phyloP scores from a whole-genome alignment of 2,113 vertebrate genomes.

The Urocitellus parryii region DNA sequence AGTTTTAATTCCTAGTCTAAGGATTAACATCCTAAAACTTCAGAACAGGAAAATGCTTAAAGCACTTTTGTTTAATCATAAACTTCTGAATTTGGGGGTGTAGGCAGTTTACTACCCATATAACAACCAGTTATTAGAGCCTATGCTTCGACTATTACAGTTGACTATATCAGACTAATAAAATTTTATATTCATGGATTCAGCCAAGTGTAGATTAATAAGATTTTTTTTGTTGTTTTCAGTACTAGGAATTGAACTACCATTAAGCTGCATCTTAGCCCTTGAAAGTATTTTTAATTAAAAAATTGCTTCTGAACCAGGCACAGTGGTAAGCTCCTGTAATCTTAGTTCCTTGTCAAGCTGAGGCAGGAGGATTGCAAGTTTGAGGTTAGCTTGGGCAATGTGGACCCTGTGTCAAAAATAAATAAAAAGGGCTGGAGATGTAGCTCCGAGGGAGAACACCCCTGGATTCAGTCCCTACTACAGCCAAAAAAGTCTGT shows the following conservation, averaged over 20 bases:
- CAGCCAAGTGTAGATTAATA: not conserved
- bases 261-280: not conserved
- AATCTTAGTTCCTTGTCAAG: not conserved
- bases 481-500: not conserved
- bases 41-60: constrained; percentile 1
- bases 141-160: not conserved
- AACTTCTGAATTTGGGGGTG: not conserved
- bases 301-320: not conserved
- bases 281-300: not conserved
- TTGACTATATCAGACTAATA: too few species aligned
- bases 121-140: not conserved
- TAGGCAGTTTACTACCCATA: not conserved
- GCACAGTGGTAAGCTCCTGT: not conserved
- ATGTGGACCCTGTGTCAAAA: not conserved
- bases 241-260: not conserved
- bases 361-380: not conserved
- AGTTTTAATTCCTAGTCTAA: not conserved
- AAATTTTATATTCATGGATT: not conserved
- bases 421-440: too few species aligned
- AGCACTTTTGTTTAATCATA: not conserved
- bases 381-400: not conserved
- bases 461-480: not conserved
- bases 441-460: not conserved
- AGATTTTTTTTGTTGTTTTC: not conserved
- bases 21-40: constrained; percentile 20